Conservation (phyloP, 2,888 invertebrate species). For the Mylabris sibirica region DNA sequence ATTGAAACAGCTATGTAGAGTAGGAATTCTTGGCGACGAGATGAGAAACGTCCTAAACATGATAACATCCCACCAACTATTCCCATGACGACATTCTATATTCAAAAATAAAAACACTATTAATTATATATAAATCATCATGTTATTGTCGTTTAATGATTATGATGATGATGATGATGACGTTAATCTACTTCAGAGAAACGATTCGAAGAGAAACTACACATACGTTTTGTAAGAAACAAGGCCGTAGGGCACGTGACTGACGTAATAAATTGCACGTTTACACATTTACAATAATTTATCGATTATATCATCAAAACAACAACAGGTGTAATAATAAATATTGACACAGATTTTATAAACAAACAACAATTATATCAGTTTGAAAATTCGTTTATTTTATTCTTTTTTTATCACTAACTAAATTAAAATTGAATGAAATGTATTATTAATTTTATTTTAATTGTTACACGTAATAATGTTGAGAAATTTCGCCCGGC, state of each 20-base stretch:
- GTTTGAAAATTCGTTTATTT: not conserved
- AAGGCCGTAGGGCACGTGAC: not conserved
- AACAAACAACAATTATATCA: not conserved
- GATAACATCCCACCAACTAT: slow-evolving; percentile 62
- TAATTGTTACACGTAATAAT: no score
- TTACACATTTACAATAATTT: not conserved
- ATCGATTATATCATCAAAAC: not conserved
- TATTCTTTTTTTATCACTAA: not conserved
- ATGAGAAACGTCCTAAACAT: slow-evolving; percentile 60
- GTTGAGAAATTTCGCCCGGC: not conserved
- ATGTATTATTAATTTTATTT: not conserved
- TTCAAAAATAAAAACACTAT: slow-evolving; percentile 43
- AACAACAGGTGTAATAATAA: not conserved
- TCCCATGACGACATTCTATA: slow-evolving; percentile 62
- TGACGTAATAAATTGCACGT: not conserved
- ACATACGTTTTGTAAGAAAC: not conserved
- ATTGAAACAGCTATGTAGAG: slow-evolving; percentile 65
- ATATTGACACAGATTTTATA: not conserved
- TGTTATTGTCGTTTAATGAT: not conserved
- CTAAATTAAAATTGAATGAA: not conserved
- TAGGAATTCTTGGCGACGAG: slow-evolving; percentile 61
- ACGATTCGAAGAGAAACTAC: not conserved
- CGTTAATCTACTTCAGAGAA: not conserved
- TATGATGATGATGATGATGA: not conserved
- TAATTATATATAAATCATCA: not conserved